Evolutionary conservation across 2,888 invertebrate species (phyloP), one percentile per base, ranked within the genome.

Genomic region (Drosophila crucigera): DNA sequence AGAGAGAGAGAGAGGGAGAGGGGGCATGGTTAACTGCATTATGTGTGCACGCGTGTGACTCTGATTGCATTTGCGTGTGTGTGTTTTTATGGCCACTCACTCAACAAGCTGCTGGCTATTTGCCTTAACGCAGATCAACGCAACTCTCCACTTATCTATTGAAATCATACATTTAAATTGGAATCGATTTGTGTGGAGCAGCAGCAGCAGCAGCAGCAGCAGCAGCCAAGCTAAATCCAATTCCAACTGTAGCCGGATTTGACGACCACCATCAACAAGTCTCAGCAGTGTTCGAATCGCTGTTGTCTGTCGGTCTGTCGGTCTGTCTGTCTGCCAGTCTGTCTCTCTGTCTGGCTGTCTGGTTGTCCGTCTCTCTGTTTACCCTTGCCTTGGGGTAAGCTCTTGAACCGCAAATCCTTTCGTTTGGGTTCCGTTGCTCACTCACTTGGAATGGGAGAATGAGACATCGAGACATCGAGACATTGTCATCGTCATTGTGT

Each of bases 121-220:
- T 55, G 54, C 25, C 22, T 25, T 25, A 52, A 53, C 30, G 31
- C 25, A 58, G 39, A 56, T 53, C 59, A 58, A 41, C 53, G 35
- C 33, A 56, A 33, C 52, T 53, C 35, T 35, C 22, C 35, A 80
- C 50, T 70, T 73, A 81, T 74, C 83, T 68, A 61, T 76, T 55
- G 68, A 85, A 85, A 79, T 79, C 72, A 90, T 65, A 82, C 73
- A 86, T 89, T 80, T 89, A 86, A 89, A 83, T 81, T 66, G 56
- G 69, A 82, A 83, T 86, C 80, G 91, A 83, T 90, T 87, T 78
- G 63, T 63, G 41, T 3, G 22, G 30, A n/a, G 28, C 28, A 56
- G 19, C 43, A 47, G 50, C 61, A 41, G 35, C 50, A 56, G 16
- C 61, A 41, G 35, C 43, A 56, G 16, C 30, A 28, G 28, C n/a